Base-by-base conservation (phyloP, 2,888 invertebrate genomes). In the Emmelina monodactyla region DNA sequence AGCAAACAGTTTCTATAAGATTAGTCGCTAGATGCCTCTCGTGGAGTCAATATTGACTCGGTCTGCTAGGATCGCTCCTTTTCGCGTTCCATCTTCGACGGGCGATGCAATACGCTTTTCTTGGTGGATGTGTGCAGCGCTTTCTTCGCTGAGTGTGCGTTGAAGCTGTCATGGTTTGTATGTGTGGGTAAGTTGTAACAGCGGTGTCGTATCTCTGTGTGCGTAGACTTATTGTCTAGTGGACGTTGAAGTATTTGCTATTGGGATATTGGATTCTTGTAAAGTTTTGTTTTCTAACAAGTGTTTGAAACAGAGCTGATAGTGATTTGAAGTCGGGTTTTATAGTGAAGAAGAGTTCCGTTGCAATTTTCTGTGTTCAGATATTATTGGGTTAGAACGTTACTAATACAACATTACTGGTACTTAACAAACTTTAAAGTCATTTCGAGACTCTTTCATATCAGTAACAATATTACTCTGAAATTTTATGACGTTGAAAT, bases 1-100 rank as follows among this genome's bases (percentile, higher is more conserved):
- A 43, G 70, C 66, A 73, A 73, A 73, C 69, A 73, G 66, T 71
- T 69, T 72, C 70, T 68, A 73, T 71, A 70, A 72, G 73, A 72
- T 73, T 73, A 73, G 69, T 66, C 63, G 66, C 55, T 55, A 62
- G 67, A 67, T 67, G 67, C 66, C 65, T 58, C 60, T 57, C 50
- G 55, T 51, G 47, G 47, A 59, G 68, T 70, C 69, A 72, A 73
- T 73, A 70, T 71, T 70, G 66, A 67, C 65, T 55, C 50, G 49
- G 55, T 49, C 50, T 46, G 53, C 50, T 12, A 29, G 29, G 14
- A 29, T 7, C 29, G 4, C 11, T 28, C 28, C 28, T n/a, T 12
- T 12, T 29, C 4, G 29, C 29, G n/a, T 25, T 9, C 9, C 19
- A 6, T 19, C 19, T n/a, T 19, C 19, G 5, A 19, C 9, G 19